Base-by-base conservation (phyloP, 2,888 invertebrate species). In the Nemapogon koenigi region DNA sequence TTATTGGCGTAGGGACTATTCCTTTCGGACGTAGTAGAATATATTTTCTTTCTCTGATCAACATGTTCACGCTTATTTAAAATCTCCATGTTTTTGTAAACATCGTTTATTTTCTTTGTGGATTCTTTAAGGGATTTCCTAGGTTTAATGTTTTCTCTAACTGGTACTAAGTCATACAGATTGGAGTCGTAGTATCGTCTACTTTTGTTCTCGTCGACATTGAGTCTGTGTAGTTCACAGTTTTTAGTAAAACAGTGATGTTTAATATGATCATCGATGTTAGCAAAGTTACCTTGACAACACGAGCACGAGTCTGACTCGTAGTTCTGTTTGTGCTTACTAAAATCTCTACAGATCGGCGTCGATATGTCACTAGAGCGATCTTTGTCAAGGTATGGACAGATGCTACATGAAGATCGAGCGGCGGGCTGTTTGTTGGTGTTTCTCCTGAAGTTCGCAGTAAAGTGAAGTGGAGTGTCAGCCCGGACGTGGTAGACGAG, bases 161-260 rank as follows among this genome's bases (percentile, higher is more conserved):
- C 73, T 2, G 75, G 75, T 14, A 67, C 45, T 13, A 72, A 43
- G 43, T 76, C 76, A 32, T 72, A 72, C 6, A 10, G 6, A 17
- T n/a, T 17, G n/a, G 8, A 10, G 18, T 32, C n/a, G 16, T 30
- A 30, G 11, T 4, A 7, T 18, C 18, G n/a, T 17, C 18, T 32
- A 17, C 8, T 4, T 32, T 17, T 32, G 16, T 17, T 13, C n/a
- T n/a, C n/a, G n/a, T n/a, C n/a, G n/a, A n/a, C n/a, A n/a, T n/a
- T n/a, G n/a, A n/a, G n/a, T n/a, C n/a, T n/a, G n/a, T n/a, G n/a
- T n/a, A n/a, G n/a, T n/a, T n/a, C n/a, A n/a, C n/a, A n/a, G n/a
- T n/a, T n/a, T n/a, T n/a, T n/a, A n/a, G n/a, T n/a, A n/a, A n/a
- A n/a, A n/a, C n/a, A n/a, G n/a, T n/a, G n/a, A n/a, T n/a, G n/a